Conservation (phyloP, 2,888 invertebrate species). For the Cephus sareptanus region DNA sequence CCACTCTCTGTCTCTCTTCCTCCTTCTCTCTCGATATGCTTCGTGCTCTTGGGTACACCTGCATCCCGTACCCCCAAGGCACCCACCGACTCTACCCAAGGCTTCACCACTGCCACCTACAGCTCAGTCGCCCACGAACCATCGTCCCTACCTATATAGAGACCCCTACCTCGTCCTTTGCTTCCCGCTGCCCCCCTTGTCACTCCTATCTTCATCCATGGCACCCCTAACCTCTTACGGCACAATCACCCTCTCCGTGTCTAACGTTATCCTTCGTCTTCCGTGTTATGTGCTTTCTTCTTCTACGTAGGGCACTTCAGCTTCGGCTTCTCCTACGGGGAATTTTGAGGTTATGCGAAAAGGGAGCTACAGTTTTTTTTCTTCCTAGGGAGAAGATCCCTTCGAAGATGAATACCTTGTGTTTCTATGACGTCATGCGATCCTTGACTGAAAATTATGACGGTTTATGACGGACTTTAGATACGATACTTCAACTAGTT, state of each 20-base stretch:
- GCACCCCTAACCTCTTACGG: background rate
- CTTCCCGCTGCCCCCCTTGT: conserved; percentile 12
- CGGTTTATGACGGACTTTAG: background rate
- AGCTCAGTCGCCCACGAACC: background rate
- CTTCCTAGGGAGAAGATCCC: background rate
- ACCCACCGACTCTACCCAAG: background rate
- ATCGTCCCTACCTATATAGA: background rate
- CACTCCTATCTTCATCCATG: conserved; percentile 24
- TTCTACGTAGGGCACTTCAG: background rate
- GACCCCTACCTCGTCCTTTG: background rate
- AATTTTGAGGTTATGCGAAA: background rate
- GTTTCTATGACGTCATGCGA: background rate
- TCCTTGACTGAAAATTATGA: background rate
- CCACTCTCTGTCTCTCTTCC: conserved; percentile 19
- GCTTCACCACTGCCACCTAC: background rate
- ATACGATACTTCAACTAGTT: background rate
- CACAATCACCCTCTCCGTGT: background rate
- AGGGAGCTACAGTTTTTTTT: background rate
- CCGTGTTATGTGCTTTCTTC: background rate
- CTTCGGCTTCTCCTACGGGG: background rate
- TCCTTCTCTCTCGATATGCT: background rate
- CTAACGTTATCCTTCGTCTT: background rate
- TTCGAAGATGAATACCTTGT: background rate
- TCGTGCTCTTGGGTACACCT: background rate
- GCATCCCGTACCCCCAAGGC: background rate